Base-by-base conservation (phyloP, 2,888 invertebrate genomes). In the Agapostemon virescens region DNA sequence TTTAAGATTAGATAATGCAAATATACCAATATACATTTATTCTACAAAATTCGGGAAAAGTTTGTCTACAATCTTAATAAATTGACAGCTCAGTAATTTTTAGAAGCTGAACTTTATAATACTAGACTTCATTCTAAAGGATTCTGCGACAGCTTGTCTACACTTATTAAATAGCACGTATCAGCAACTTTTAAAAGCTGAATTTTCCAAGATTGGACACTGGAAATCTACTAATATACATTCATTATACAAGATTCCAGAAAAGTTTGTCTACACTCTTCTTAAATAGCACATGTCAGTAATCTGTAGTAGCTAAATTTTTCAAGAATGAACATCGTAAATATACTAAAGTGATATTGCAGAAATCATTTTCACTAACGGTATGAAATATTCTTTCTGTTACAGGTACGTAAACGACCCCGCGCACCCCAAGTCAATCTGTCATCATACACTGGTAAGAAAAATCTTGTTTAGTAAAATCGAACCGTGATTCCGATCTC, bases 371-470 rank as follows among this genome's bases (percentile, higher is more conserved):
- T 55, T 7, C 7, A 2, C 36, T 75, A 36, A 68, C 36, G 30
- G 64, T 38, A 11, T 26, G 3, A 20, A 69, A n/a, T 1, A n/a
- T 61, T 64, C 49, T 74, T 13, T 74, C 36, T 79, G 69, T 80
- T 80, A 2, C 79, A 80, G 79, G 80, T 80, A 80, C 11, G 69
- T 69, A 49, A 30, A 23, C 17, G 7, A 55, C 42, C 2, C 11
- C 36, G 13, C n/a, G 1, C 20, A 20, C 5, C 1, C 13, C 6
- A 1, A 7, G 3, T 7, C 13, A 13, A 13, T 13, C 15, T 23
- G 17, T 23, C 3, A 9, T 4, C 20, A 36, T 17, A 52, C 5
- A 61, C 26, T 13, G 70, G 77, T 77, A 42, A 79, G 77, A 52
- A 9, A 71, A 63, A 61, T n/a, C 33, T 6, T 30, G 20, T 30